Conservation (phyloP, 2,888 invertebrate genomes). For the Argyra leucocephala region DNA sequence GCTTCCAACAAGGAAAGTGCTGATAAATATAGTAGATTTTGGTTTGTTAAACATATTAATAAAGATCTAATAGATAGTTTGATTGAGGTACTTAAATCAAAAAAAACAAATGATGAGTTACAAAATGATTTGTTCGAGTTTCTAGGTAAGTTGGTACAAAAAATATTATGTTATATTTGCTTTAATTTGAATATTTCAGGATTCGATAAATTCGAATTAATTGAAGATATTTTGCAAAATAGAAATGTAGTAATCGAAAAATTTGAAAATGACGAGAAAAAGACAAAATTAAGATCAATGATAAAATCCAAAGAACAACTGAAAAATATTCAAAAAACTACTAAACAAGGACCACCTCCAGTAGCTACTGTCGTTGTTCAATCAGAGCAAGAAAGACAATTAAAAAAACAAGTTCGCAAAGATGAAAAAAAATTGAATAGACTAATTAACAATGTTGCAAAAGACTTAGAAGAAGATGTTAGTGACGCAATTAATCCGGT, state of each 20-base stretch:
- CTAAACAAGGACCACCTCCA: slow-evolving; percentile 50
- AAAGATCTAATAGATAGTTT: slow-evolving; percentile 53
- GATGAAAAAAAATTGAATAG: slow-evolving; percentile 67
- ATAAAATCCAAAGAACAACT: slow-evolving; percentile 29
- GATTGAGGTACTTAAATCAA: slow-evolving; percentile 52
- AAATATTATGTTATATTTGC: neutral
- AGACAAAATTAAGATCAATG: slow-evolving; percentile 19
- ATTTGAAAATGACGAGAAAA: slow-evolving; percentile 34
- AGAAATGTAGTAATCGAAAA: slow-evolving; percentile 47
- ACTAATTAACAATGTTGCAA: slow-evolving; percentile 30
- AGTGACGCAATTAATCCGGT: slow-evolving; percentile 45
- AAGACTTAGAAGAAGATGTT: slow-evolving; percentile 28
- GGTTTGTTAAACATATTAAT: slow-evolving; percentile 49
- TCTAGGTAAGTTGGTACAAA: slow-evolving; percentile 25
- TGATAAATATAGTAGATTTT: slow-evolving; percentile 41
- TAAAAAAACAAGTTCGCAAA: slow-evolving; percentile 67
- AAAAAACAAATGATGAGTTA: slow-evolving; percentile 56
- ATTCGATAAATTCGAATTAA: slow-evolving; percentile 71
- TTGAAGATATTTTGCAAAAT: slow-evolving; percentile 56
- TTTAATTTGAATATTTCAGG: slow-evolving; percentile 48
- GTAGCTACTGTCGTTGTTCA: slow-evolving; percentile 74
- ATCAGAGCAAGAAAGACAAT: slow-evolving; percentile 70
- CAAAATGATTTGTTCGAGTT: slow-evolving; percentile 81
- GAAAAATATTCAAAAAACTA: slow-evolving; percentile 24
- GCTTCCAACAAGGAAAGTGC: slow-evolving; percentile 5